phyloP scores from a whole-genome alignment of 53 echinoderm and acorn worm species.

The Holothuria scabra region DNA sequence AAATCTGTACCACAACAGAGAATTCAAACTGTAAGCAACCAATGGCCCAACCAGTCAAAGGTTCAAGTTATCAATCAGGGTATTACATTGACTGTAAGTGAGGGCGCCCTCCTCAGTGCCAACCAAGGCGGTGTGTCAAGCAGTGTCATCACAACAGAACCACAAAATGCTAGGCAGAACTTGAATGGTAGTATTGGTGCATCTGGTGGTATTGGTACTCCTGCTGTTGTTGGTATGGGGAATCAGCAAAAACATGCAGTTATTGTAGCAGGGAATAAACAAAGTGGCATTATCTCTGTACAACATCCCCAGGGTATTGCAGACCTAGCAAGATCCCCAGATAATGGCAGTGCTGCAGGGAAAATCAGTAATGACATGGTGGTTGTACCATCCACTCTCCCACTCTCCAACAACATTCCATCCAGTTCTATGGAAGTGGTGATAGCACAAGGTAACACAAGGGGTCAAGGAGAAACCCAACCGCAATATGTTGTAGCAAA shows the following conservation, averaged over 20 bases:
- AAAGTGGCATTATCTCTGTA: conserved; percentile 28
- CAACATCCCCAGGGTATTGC: neutral
- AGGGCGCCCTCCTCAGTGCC: neutral
- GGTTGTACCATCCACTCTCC: conserved; percentile 15
- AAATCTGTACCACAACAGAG: neutral
- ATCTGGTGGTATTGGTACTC: neutral
- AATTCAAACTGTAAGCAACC: conserved; percentile 16
- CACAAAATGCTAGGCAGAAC: neutral
- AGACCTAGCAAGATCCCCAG: neutral
- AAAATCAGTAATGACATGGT: conserved; percentile 34
- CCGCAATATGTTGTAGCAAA: conserved; percentile 3
- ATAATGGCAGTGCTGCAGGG: neutral
- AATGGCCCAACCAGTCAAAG: conserved; percentile 7
- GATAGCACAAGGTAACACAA: conserved; percentile 12
- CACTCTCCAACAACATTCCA: conserved; percentile 45
- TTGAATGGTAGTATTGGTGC: neutral
- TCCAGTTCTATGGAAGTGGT: conserved; percentile 15
- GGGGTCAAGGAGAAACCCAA: neutral
- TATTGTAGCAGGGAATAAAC: conserved; percentile 18
- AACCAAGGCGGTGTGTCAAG: neutral
- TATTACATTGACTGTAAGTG: conserved; percentile 4
- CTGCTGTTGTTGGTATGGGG: neutral
- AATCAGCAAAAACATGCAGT: conserved; percentile 11
- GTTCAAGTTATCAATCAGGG: neutral
- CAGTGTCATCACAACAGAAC: conserved; percentile 14